These are phyloP conservation scores for Spongilla lacustris DNA, from an alignment of 37 sponge, comb jelly and placozoan genomes.

Conservation along the genomic window DNA sequence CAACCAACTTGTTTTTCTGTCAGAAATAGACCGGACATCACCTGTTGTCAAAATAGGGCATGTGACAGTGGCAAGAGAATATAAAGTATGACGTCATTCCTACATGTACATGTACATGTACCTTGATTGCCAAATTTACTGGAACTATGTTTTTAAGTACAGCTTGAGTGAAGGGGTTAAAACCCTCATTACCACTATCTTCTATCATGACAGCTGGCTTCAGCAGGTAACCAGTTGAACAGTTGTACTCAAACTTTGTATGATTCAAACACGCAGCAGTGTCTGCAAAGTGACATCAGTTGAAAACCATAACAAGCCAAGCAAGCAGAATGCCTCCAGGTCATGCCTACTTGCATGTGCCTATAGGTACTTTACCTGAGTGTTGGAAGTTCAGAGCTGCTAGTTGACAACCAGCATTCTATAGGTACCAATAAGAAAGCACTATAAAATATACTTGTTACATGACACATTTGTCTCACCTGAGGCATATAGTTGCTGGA, in stretches of 20 bases:
- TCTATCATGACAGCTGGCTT: conserved; percentile 52
- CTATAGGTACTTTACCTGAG: too few species aligned
- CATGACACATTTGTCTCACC: not conserved
- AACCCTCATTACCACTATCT: too few species aligned
- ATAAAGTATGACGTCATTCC: too few species aligned
- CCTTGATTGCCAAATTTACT: conserved; percentile 29
- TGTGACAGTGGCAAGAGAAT: too few species aligned
- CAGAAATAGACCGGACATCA: conserved; percentile 86
- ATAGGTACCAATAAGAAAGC: not conserved
- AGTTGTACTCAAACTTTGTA: conserved; percentile 55
- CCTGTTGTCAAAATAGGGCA: conserved; percentile 18
- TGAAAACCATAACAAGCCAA: too few species aligned
- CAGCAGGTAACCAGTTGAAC: conserved; percentile 49
- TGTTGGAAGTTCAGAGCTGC: conserved; percentile 73
- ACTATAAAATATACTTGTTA: not conserved
- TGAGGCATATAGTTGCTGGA: conserved; percentile 77
- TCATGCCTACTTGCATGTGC: too few species aligned
- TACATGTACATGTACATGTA: too few species aligned
- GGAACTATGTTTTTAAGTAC: conserved; percentile 36
- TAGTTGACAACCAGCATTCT: conserved; percentile 78
- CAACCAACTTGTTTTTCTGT: conserved; percentile 13
- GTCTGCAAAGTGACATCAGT: not conserved
- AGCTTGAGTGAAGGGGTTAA: conserved; percentile 37
- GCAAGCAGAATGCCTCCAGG: too few species aligned
- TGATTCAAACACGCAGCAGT: conserved; percentile 25